Conservation (phyloP, 1,140 invertebrate genomes). For the Ooceraea biroi region DNA sequence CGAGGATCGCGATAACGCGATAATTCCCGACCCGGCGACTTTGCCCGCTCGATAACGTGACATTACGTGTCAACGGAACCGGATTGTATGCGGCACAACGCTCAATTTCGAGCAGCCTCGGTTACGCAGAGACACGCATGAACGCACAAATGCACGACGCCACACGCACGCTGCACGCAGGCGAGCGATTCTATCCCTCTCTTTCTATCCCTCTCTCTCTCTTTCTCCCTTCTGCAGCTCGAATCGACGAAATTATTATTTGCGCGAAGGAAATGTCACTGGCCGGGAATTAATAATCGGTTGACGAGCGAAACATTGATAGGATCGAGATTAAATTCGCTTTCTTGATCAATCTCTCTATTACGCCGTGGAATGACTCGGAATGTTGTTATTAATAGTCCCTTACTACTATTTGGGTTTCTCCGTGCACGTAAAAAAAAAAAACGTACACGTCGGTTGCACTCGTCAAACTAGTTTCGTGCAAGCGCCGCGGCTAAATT, state of each 20-base stretch:
- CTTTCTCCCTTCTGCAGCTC: too few species aligned
- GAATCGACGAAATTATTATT: constrained; percentile 7
- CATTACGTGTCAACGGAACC: constrained; percentile 75
- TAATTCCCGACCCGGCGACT: constrained; percentile 55
- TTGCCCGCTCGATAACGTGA: constrained; percentile 72
- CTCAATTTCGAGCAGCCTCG: constrained; percentile 77
- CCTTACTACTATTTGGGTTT: not conserved
- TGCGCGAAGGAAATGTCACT: not conserved
- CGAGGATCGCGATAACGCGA: constrained; percentile 29
- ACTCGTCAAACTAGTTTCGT: not conserved
- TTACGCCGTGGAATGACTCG: not conserved
- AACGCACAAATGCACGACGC: constrained; percentile 80
- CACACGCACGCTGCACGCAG: constrained; percentile 70
- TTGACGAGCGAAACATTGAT: not conserved
- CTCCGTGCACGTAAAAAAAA: not conserved
- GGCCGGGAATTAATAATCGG: not conserved
- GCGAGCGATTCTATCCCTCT: constrained; percentile 47
- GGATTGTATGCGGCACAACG: constrained; percentile 71
- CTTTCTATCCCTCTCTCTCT: constrained; percentile 25
- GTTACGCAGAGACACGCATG: constrained; percentile 78
- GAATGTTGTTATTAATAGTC: not conserved
- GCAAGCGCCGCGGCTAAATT: not conserved
- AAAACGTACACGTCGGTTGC: not conserved
- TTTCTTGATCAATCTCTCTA: not conserved
- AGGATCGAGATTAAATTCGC: not conserved